Evolutionary conservation across 2,113 vertebrate genomes (phyloP), one percentile per base, ranked within the genome.

Genomic region (Macaca mulatta): DNA sequence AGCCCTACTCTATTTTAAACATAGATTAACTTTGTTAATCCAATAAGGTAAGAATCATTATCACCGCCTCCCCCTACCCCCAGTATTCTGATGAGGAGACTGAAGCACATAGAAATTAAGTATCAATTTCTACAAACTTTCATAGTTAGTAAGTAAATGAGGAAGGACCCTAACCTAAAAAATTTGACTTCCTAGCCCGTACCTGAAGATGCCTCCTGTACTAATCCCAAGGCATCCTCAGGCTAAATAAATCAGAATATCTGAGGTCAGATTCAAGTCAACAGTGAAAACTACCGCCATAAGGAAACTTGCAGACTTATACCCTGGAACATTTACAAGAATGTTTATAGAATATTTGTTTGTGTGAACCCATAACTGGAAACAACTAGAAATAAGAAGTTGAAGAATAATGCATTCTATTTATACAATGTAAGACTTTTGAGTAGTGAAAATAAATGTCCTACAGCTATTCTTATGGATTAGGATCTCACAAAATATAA

Each of bases 391-490:
- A 90, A 84, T 2, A 77, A 72, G 70, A 91, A 6, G 18, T 69
- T 61, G 55, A 84, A 59, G 84, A 93, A 69, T 11, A 80, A 8
- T n/a, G 20, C 5, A 72, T 90, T 90, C 69, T 74, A 70, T 48
- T 94, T 89, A 75, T 52, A 38, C 40, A 74, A 69, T 43, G 45
- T 83, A 78, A 79, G 16, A 90, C 50, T 61, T 40, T 45, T 57
- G 25, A 83, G 23, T 27, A 80, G 40, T 55, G 10, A 87, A 97
- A 97, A 82, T 77, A 74, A 92, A 96, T 90, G 50, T 13, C 10
- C 32, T 55, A 55, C 6, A 89, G 20, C 32, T 93, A 67, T 86
- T 80, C 55, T 79, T 17, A 59, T 25, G 27, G n/a, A 79, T n/a
- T 40, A 27, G 30, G 8, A 79, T 59, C 70, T 78, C 48, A 93